Conservation (phyloP, 2,113 vertebrate genomes). For the Scatophagus argus region DNA sequence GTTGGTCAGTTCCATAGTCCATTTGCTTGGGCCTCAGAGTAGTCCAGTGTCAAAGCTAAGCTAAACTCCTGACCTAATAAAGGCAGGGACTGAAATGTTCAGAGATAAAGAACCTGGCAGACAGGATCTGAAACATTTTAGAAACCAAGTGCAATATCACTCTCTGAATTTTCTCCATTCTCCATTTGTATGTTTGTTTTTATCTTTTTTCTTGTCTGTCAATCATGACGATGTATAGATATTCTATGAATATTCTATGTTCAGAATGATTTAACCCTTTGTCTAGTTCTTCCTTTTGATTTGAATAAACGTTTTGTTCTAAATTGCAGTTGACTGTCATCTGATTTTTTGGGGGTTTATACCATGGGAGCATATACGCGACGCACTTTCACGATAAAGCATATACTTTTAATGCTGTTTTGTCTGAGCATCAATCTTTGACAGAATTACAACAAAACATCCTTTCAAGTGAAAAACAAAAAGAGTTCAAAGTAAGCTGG, state of each 20-base stretch:
- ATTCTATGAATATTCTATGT: slow-evolving; percentile 92
- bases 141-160: slow-evolving; percentile 99
- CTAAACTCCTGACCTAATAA: slow-evolving; percentile 86
- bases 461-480: not conserved
- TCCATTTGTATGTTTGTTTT: slow-evolving; percentile 90
- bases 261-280: slow-evolving; percentile 94
- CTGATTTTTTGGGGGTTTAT: not conserved
- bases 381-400: too few species aligned
- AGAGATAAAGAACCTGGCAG: slow-evolving; percentile 66
- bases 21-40: slow-evolving; percentile 77
- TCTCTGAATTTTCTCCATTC: slow-evolving; percentile 91
- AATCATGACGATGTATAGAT: slow-evolving; percentile 92
- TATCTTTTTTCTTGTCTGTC: slow-evolving; percentile 81
- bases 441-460: slow-evolving; percentile 11
- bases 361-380: not conserved
- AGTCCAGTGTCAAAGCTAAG: slow-evolving; percentile 91
- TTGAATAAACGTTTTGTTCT: slow-evolving; percentile 83
- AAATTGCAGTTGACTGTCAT: slow-evolving; percentile 42
- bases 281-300: slow-evolving; percentile 95
- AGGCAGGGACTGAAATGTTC: slow-evolving; percentile 86
- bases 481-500: not conserved
- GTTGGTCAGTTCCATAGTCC: slow-evolving; percentile 86
- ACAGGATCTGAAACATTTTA: slow-evolving; percentile 92
- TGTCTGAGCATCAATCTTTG: not conserved
- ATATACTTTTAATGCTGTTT: too few species aligned